Evolutionary conservation across 1,140 invertebrate genomes (phyloP), one percentile per base, ranked within the genome.

Genomic region (Cotesia chilonis): DNA sequence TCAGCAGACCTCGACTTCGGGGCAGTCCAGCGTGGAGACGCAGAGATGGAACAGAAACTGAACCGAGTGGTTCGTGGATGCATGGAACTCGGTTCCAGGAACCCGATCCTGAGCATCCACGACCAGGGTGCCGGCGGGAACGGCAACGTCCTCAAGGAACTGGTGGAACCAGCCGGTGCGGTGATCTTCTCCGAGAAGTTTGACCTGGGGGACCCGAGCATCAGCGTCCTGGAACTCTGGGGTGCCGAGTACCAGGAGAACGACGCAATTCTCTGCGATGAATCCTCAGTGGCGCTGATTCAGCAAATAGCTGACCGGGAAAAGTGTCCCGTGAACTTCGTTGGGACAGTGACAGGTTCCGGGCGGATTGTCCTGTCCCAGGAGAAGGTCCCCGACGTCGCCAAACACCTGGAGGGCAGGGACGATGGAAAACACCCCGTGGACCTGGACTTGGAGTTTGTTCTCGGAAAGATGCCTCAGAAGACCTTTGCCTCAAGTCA

Each of bases 241-340:
- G 97, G 96, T 0, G 98, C 97, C 0, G 98, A 99, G 83, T 99
- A 99, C 81, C 98, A 99, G 88, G 98, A 99, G 85, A 98, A 94
- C 76, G 92, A 99, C 85, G 97, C 97, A 0, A 87, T 98, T 54
- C 84, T 98, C 0, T 93, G 96, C 75, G 88, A 87, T 54, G 85
- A 90, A 68, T 83, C 92, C 68, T 89, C 94, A 77, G 87, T 91
- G 7, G 71, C 85, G 10, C 72, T 93, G 1, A 85, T 99, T 0
- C 87, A 92, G 79, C 88, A 89, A 76, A 95, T 99, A 66, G 93
- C 94, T 54, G 80, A 87, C 12, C 88, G 98, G 71, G 98, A 99
- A 89, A 91, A 95, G 74, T 99, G 98, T 84, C 94, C 95, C 2
- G 92, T 99, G 6, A 94, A 93, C 80, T 94, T 97, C 87, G 97